A percentile compares a stretch with the other conserved stretches of the same genome.
phyloP scores from a whole-genome alignment of 2,888 invertebrate species.

The Parnassius smintheus region DNA sequence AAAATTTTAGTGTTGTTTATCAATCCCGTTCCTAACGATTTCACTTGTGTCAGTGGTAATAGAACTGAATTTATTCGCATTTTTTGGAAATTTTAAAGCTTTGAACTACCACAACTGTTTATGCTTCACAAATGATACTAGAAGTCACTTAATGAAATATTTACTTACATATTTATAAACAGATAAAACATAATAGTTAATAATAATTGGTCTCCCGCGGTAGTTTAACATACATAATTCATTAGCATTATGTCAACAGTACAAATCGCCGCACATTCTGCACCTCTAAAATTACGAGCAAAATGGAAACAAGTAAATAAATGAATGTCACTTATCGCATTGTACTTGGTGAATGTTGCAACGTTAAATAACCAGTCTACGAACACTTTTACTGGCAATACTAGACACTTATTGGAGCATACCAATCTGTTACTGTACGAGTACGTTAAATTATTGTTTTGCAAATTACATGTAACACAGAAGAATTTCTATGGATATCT shows the following conservation, averaged over 20 bases:
- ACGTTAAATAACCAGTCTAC: conserved; percentile 38
- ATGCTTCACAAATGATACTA: no score
- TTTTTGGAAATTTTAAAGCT: no score
- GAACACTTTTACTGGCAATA: conserved; percentile 42
- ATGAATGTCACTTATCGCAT: conserved; percentile 49
- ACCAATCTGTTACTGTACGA: conserved; percentile 28
- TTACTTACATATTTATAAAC: no score
- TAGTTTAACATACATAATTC: not conserved
- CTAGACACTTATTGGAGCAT: conserved; percentile 43
- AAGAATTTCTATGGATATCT: not conserved
- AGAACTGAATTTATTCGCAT: no score
- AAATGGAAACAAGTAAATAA: conserved; percentile 45
- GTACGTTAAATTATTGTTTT: conserved; percentile 21
- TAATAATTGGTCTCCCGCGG: no score
- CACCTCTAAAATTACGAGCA: conserved; percentile 32
- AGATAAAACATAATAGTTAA: no score
- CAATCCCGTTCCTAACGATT: no score
- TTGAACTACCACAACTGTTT: no score
- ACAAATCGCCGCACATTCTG: conserved; percentile 29
- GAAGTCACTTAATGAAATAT: no score
- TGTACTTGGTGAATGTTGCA: conserved; percentile 46
- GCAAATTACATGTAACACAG: conserved; percentile 5
- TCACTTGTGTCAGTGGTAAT: no score
- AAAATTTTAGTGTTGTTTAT: no score
- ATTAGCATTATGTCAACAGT: conserved; percentile 11